phyloP scores from a whole-genome alignment of 2,888 invertebrate genomes.

The Lasius fuliginosus region DNA sequence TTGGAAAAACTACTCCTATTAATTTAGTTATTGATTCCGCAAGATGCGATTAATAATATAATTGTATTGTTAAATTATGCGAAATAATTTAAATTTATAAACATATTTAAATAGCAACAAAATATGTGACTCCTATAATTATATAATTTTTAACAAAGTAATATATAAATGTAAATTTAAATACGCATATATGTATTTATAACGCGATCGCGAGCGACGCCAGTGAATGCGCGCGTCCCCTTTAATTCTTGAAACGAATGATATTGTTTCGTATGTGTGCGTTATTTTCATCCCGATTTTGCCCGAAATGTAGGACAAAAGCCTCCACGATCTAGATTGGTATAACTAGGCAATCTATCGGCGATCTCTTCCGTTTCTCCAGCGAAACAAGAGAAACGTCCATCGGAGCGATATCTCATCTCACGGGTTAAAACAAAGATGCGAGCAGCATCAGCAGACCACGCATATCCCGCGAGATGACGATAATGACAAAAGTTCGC shows the following conservation, averaged over 20 bases:
- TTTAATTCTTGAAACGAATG: slow-evolving; percentile 57
- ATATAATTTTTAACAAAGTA: background rate
- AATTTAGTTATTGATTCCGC: background rate
- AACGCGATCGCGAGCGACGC: background rate
- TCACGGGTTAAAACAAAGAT: slow-evolving; percentile 1
- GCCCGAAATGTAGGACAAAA: slow-evolving; percentile 27
- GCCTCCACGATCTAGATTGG: slow-evolving; percentile 20
- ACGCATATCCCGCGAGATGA: background rate
- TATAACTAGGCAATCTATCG: too few relatives aligned
- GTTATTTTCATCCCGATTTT: slow-evolving; percentile 43
- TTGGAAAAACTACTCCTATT: background rate
- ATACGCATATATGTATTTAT: background rate
- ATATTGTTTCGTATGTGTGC: slow-evolving; percentile 47
- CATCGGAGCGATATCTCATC: slow-evolving; percentile 22
- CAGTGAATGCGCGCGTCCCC: slow-evolving; percentile 19
- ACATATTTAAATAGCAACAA: background rate
- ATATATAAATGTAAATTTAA: slow-evolving; percentile 9
- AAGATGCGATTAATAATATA: background rate
- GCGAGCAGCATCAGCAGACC: background rate
- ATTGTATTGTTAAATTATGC: background rate
- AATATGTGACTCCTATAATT: background rate
- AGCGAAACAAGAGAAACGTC: slow-evolving; percentile 41
- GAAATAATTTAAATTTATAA: background rate
- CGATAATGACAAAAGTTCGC: background rate
- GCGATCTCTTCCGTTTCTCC: slow-evolving; percentile 41